Base-by-base conservation (phyloP, 2,888 invertebrate genomes). In the Caenorhabditis afra region DNA sequence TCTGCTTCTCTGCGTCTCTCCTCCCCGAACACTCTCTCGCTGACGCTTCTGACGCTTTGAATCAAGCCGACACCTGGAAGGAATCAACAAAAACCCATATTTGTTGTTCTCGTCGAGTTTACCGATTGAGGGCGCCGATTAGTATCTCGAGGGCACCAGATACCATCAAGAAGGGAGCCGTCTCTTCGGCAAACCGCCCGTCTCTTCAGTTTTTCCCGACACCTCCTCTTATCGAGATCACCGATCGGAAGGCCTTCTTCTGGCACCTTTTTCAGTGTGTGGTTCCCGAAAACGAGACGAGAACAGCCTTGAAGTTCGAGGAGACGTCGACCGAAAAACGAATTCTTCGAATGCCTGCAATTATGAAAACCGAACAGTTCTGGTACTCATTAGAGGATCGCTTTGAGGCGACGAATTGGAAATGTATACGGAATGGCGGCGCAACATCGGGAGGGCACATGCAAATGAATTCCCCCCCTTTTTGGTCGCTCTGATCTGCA, bases 341-440 rank as follows among this genome's bases (percentile, higher is more conserved):
- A 61, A 70, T 70, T 64, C 71, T 18, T 49, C 41, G 71, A 71
- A 71, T 71, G 62, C 71, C 71, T 71, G 61, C 62, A 71, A 71
- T 71, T 71, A 71, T 71, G 57, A 50, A 50, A 29, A 29, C 3
- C 8, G 50, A 62, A 70, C 20, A 59, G 55, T 61, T 70, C 62
- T 55, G 52, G 62, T 53, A 62, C 57, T 71, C 71, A 71, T 71
- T 71, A 71, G 57, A 41, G 11, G 14, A 41, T 41, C 12, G 37
- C 3, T 41, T 41, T 41, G 41, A 8, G 41, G 41, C 4, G 7
- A 29, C 4, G 29, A 29, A 29, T 29, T 29, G 4, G 29, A 29
- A 68, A 57, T 57, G 52, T 44, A 29, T 29, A 23, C n/a, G 53
- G 7, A 41, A 16, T 1, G 58, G n/a, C 12, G 58, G n/a, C 12